A percentile compares a stretch with the other conserved stretches of the same genome.
These are phyloP conservation scores for Mormyrus hasselquistii DNA, from an alignment of 2,797 vertebrate species.

Conservation along the genomic window DNA sequence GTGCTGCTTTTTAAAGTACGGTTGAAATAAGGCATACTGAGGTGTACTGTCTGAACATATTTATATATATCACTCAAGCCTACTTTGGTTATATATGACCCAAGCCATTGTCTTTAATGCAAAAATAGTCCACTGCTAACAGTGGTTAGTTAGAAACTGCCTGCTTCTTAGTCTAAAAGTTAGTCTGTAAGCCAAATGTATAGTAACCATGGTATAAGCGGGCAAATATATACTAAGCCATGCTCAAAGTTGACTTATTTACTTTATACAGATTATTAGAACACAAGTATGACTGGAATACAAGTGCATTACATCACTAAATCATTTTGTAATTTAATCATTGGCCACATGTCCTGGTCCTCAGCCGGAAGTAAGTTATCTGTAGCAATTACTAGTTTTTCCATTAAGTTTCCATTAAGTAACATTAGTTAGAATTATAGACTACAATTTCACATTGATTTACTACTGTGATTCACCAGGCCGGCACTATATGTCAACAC, in stretches of 20 bases:
- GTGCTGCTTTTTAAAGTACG: not conserved
- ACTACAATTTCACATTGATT: not conserved
- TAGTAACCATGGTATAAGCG: not conserved
- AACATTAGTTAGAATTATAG: not conserved
- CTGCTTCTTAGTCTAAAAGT: not conserved
- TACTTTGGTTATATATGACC: not conserved
- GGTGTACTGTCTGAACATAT: not conserved
- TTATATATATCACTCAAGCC: not conserved
- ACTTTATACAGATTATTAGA: too few relatives aligned
- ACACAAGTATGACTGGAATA: not conserved
- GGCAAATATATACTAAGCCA: too few relatives aligned
- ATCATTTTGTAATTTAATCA: not conserved
- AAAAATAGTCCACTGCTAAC: not conserved
- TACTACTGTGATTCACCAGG: not conserved
- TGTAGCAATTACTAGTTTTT: not conserved
- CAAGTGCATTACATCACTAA: not conserved
- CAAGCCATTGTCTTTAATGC: not conserved
- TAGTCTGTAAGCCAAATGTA: not conserved
- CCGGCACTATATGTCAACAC: not conserved
- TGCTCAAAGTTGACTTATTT: too few relatives aligned
- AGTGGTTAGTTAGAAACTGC: not conserved
- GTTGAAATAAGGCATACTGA: not conserved
- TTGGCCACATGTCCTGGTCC: not conserved
- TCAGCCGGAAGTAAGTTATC: not conserved
- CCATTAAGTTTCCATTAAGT: not conserved